phyloP scores from a whole-genome alignment of 2,888 invertebrate species.

The Saturnia pavonia region DNA sequence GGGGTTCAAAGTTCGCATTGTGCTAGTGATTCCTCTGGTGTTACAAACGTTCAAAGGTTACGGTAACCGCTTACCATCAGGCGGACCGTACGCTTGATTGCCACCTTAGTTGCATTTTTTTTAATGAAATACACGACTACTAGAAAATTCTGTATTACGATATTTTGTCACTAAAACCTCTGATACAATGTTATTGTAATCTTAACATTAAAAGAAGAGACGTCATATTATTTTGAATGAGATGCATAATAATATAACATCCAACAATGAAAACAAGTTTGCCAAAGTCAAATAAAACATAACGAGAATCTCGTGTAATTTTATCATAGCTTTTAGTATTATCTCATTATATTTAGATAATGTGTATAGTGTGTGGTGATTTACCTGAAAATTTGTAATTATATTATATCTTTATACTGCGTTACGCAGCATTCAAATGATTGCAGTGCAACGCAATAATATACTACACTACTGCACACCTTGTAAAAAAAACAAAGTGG shows the following conservation, averaged over 20 bases:
- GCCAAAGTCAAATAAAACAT: not conserved
- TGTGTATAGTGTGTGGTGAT: not conserved
- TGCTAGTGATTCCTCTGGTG: too few species aligned
- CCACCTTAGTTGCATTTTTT: too few species aligned
- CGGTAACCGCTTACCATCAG: too few species aligned
- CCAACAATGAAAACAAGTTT: not conserved
- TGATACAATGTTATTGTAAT: not conserved
- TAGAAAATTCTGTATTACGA: too few species aligned
- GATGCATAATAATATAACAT: not conserved
- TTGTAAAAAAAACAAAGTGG: not conserved
- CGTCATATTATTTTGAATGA: not conserved
- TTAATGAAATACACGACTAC: too few species aligned
- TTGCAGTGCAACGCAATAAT: too few species aligned
- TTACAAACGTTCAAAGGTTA: too few species aligned
- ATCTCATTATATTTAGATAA: not conserved
- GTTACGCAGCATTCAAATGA: not conserved
- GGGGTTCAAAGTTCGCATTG: too few species aligned
- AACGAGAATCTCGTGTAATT: not conserved
- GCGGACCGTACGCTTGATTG: too few species aligned
- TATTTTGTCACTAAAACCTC: too few species aligned
- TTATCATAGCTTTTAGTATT: not conserved
- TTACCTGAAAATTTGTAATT: not conserved
- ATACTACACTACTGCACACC: too few species aligned
- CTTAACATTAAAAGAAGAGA: not conserved
- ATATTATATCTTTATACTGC: too few species aligned